These are phyloP conservation scores for Petrocephalus schoutedeni DNA, from an alignment of 2,797 vertebrate genomes.

Conservation along the genomic window DNA sequence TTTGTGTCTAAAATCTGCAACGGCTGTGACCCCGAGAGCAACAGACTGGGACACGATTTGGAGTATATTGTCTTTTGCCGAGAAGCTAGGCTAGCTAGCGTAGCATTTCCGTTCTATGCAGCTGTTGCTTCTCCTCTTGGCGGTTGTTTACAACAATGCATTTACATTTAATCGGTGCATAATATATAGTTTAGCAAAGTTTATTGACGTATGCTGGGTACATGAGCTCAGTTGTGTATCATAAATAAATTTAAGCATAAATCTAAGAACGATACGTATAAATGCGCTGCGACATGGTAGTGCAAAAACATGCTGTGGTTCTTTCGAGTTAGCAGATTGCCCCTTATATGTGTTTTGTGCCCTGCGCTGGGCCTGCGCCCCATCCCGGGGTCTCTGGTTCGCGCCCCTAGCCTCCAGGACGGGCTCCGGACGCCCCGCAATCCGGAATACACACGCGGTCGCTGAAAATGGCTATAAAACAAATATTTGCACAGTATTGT, in stretches of 20 bases:
- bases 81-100: neutral
- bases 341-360: neutral
- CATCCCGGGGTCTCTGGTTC: neutral
- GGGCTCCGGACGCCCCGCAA: neutral
- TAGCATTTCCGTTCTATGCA: neutral
- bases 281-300: neutral
- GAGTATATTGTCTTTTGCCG: neutral
- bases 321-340: neutral
- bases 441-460: neutral
- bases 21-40: neutral
- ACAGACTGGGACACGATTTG: neutral
- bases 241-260: neutral
- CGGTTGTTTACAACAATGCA: neutral
- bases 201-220: neutral
- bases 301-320: neutral
- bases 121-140: neutral
- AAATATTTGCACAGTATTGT: neutral
- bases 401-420: neutral
- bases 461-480: neutral
- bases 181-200: neutral
- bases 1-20: neutral
- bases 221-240: neutral
- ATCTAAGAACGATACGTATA: neutral
- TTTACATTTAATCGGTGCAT: neutral
- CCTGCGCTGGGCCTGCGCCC: neutral